Conservation (phyloP, 1,140 invertebrate genomes). For the Neodiprion lecontei region DNA sequence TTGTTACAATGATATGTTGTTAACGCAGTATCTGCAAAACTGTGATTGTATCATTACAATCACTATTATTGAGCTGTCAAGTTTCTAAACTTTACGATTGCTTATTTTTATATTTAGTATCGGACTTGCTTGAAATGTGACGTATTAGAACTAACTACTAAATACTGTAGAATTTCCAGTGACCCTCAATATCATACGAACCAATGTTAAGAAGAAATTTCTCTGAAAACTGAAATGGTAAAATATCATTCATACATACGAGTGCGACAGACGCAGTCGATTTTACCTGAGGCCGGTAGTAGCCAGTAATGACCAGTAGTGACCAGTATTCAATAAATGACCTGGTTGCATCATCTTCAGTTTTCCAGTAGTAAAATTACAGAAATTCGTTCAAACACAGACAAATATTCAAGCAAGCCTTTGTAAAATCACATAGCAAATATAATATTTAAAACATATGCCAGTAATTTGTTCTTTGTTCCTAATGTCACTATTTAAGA, state of each 20-base stretch:
- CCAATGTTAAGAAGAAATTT: no score
- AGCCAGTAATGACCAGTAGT: no score
- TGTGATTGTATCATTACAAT: conserved; percentile 34
- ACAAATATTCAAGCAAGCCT: background rate
- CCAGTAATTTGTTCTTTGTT: background rate
- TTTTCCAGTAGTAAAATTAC: no score
- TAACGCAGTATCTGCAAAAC: conserved; percentile 49
- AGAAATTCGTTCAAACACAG: background rate
- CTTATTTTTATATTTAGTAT: background rate
- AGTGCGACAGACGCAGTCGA: no score
- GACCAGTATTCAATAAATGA: no score
- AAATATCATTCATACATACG: no score
- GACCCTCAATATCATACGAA: no score
- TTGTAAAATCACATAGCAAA: background rate
- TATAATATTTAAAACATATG: background rate
- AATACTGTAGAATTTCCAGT: no score
- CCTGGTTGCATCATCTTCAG: no score
- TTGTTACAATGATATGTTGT: conserved; percentile 49
- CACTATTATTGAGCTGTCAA: conserved; percentile 1
- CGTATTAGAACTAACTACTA: background rate
- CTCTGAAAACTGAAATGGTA: no score
- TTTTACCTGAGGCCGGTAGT: no score
- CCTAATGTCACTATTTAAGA: no score
- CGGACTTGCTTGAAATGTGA: background rate
- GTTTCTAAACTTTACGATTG: conserved; percentile 2